A percentile compares a stretch with the other conserved stretches of the same genome.
These are phyloP conservation scores for Oeneis ivallda DNA, from an alignment of 2,888 invertebrate genomes.

Conservation along the genomic window DNA sequence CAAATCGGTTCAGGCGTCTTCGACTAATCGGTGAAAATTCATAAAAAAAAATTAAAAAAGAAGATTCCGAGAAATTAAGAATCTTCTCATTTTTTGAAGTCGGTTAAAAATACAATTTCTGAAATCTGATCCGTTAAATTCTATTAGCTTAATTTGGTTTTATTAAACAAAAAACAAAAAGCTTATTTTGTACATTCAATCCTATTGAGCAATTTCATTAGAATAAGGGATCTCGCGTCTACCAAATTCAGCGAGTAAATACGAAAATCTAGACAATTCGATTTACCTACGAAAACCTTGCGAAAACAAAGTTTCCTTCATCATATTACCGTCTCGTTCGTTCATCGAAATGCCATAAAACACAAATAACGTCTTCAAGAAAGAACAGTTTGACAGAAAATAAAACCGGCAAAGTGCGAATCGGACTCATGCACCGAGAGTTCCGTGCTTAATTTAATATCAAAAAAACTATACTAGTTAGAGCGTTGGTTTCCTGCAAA, in stretches of 20 bases:
- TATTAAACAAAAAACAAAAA: neutral
- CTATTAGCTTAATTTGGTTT: neutral
- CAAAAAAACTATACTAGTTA: too few relatives aligned
- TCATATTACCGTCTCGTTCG: conserved; percentile 14
- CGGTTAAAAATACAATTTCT: too few relatives aligned
- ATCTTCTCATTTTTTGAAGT: too few relatives aligned
- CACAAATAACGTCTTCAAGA: conserved; percentile 7
- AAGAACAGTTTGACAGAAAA: neutral
- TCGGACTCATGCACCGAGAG: too few relatives aligned
- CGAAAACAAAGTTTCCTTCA: conserved; percentile 3
- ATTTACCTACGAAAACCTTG: conserved; percentile 16
- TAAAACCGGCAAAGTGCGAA: too few relatives aligned
- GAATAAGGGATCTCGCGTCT: neutral
- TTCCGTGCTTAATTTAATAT: too few relatives aligned
- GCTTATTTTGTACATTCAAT: neutral
- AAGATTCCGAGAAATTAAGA: too few relatives aligned
- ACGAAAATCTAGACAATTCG: conserved; percentile 8
- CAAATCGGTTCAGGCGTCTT: too few relatives aligned
- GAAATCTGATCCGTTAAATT: too few relatives aligned
- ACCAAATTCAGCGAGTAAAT: conserved; percentile 8
- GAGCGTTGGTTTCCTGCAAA: too few relatives aligned
- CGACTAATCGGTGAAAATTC: too few relatives aligned
- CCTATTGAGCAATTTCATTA: conserved; percentile 12
- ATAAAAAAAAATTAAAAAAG: too few relatives aligned
- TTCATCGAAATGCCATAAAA: conserved; percentile 18